Evolutionary conservation across 1,140 invertebrate genomes (phyloP), one percentile per base, ranked within the genome.

Genomic region (Caenorhabditis tropicalis): DNA sequence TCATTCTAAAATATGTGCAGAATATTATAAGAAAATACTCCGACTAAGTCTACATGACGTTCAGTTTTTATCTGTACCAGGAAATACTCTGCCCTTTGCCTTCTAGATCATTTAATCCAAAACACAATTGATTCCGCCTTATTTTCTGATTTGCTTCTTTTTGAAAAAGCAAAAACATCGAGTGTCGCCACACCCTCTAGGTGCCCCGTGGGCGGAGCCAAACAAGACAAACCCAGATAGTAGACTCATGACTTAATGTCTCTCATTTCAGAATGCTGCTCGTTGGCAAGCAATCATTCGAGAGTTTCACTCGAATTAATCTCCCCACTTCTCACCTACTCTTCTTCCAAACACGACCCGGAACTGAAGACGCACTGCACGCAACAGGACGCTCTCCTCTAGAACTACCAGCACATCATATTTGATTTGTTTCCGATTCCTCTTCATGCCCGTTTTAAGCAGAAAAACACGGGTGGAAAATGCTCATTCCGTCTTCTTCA

Each of bases 371-470:
- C n/a, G 58, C 58, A 65, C 58, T 19, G 58, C 58, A 65, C 58
- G 36, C 36, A 46, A 39, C 36, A 31, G 36, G 65, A 74, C 36
- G 43, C 65, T 21, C 65, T 74, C 2, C 19, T 21, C n/a, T 74
- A 46, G 36, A 27, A 51, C 49, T 51, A 36, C 7, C 9, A 43
- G 65, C 65, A 74, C 65, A 74, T 74, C 36, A 74, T 74, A 46
- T 74, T 74, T 74, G 65, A 74, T 74, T 74, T 74, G 65, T 43
- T 74, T 74, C 65, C 65, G 65, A 43, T 74, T 21, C n/a, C n/a
- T 74, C 27, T 74, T 19, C 12, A 43, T 43, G 39, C 39, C 58
- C 3, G 16, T 19, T 27, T 36, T 16, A 27, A 3, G 15, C 29
- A 3, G 12, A 27, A 74, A 24, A 46, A 74, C n/a, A 74, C 65